Evolutionary conservation across 2,888 invertebrate genomes (phyloP).

Genomic region (Cremastobaeus sp.): DNA sequence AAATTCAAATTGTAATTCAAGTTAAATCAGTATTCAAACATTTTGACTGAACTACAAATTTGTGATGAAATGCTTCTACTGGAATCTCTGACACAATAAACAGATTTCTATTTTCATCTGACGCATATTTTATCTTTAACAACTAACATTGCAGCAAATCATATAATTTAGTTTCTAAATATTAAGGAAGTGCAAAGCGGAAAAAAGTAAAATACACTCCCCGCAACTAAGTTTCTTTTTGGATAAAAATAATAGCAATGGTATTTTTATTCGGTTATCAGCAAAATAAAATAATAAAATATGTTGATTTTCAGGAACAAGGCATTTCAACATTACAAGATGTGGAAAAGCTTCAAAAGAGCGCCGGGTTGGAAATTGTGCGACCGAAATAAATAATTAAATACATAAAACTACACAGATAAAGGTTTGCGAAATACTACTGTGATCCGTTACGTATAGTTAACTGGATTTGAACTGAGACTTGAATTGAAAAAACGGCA

Average conservation of each 20-base stretch:
- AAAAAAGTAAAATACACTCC: background rate
- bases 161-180: no score
- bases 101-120: constrained; percentile 14
- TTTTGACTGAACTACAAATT: background rate
- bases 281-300: constrained; percentile 3
- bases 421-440: constrained; percentile 36
- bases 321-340: constrained; percentile 86
- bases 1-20: no score
- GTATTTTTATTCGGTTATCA: background rate
- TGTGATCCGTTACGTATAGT: constrained; percentile 52
- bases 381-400: constrained; percentile 20
- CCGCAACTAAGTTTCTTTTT: no score
- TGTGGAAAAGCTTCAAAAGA: constrained; percentile 80
- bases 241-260: no score
- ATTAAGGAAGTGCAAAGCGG: no score
- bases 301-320: constrained; percentile 78
- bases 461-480: constrained; percentile 18
- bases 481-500: constrained; percentile 10
- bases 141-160: constrained; percentile 16
- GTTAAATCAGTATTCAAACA: no score
- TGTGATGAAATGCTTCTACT: constrained; percentile 3
- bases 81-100: constrained; percentile 32
- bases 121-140: constrained; percentile 36
- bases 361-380: constrained; percentile 68
- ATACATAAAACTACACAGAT: background rate